Evolutionary conservation across 2,888 invertebrate species (phyloP).

Genomic region (Sericinus montela): DNA sequence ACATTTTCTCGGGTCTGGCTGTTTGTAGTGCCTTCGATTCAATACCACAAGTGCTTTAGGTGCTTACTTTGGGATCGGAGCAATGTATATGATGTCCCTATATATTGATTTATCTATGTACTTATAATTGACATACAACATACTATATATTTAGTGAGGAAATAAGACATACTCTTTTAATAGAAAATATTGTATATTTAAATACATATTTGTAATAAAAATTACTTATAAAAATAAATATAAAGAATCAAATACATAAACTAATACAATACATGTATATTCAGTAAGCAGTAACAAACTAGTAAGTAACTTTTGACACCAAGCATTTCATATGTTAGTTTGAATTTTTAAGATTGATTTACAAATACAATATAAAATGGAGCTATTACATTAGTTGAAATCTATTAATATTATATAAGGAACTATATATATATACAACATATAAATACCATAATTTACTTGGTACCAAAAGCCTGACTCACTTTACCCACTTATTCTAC

Average conservation of each 20-base stretch:
- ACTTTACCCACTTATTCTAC: slow-evolving; percentile 26
- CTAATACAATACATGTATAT: slow-evolving; percentile 10
- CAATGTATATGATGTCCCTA: too few species aligned
- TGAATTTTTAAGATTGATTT: too few species aligned
- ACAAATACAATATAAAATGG: background rate
- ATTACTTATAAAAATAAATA: slow-evolving; percentile 11
- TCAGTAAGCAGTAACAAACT: background rate
- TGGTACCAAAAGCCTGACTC: background rate
- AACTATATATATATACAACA: too few species aligned
- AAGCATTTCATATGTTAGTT: too few species aligned
- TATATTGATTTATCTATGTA: too few species aligned
- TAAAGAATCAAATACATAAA: slow-evolving; percentile 19
- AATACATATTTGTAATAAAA: background rate
- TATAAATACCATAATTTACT: too few species aligned
- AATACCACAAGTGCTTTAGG: too few species aligned
- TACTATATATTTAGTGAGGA: background rate
- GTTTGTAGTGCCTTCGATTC: too few species aligned
- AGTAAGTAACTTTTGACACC: background rate
- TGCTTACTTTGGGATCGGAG: too few species aligned
- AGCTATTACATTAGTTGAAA: background rate
- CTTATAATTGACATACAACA: too few species aligned
- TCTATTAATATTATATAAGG: too few species aligned
- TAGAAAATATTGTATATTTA: background rate
- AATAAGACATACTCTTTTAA: background rate
- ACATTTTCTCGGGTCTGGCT: too few species aligned